Base-by-base conservation (phyloP, 2,113 vertebrate species). In the Fregetta grallaria region DNA sequence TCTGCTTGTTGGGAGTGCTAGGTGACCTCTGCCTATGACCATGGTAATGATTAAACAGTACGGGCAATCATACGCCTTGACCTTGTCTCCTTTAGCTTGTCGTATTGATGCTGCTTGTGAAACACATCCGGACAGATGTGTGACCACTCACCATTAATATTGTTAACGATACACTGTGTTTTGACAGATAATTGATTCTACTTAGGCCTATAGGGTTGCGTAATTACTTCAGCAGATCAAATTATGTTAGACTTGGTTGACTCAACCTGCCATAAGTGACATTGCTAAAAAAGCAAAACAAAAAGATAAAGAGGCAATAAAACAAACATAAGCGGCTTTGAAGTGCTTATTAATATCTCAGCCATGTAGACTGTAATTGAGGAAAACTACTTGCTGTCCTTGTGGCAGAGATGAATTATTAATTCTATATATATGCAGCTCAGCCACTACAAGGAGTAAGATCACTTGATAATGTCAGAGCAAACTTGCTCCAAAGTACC, bases 271-370 rank as follows among this genome's bases (percentile, higher is more conserved):
- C 38, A 20, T 42, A 38, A 78, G 25, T 65, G 73, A 82, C 79
- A 70, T 32, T 49, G 59, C 11, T 61, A 23, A 86, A 94, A 84
- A 92, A 44, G 7, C 8, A 47, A 76, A 88, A 21, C 4, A 40
- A 59, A 80, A 86, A 56, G 25, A 62, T 58, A 53, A 71, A 62
- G 71, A 78, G 20, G 26, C 9, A 79, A 50, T 44, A 68, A 52
- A 89, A 40, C 15, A 87, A 94, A 59, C 14, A 90, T 16, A 66
- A 71, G 62, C 7, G 29, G 58, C 66, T 94, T 55, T 75, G 68
- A 96, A 93, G 44, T 52, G 21, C 30, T 84, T 91, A 87, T 84
- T 92, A 85, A 85, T 77, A 87, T 72, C 70, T 55, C 68, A 78
- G 49, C 20, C 36, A 47, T 36, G 25, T 50, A 77, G 63, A 78